Conservation (phyloP, 1,140 invertebrate species). For the Andrena cerasifolii region DNA sequence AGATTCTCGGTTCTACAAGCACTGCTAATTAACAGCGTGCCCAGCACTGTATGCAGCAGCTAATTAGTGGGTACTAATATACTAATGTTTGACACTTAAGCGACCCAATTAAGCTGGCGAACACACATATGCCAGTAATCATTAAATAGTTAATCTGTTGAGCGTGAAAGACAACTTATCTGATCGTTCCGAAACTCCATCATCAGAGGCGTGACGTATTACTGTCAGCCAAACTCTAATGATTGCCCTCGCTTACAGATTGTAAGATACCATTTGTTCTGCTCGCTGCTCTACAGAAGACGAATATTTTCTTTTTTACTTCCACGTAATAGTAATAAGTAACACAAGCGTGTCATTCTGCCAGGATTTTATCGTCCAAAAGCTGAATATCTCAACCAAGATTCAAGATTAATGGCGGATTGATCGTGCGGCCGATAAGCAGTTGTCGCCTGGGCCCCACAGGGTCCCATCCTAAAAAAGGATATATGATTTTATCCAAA, state of each 20-base stretch:
- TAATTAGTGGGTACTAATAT: background rate
- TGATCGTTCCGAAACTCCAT: constrained; percentile 2
- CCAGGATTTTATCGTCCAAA: too few species aligned
- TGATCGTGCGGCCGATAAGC: too few species aligned
- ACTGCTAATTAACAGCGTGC: background rate
- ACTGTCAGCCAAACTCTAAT: background rate
- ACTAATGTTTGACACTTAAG: background rate
- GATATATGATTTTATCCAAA: too few species aligned
- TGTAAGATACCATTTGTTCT: background rate
- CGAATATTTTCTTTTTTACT: too few species aligned
- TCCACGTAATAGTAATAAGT: too few species aligned
- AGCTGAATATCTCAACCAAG: too few species aligned
- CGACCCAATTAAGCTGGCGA: background rate
- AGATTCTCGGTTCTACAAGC: too few species aligned
- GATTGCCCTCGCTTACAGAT: too few species aligned
- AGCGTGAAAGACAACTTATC: constrained; percentile 15
- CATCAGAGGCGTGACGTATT: background rate
- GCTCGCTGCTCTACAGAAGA: background rate
- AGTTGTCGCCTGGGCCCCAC: too few species aligned
- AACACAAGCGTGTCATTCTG: too few species aligned
- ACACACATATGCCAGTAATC: background rate
- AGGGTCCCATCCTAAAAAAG: too few species aligned
- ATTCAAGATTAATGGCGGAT: too few species aligned
- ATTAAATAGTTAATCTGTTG: constrained; percentile 17
- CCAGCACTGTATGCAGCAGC: background rate